A percentile compares a stretch with the other conserved stretches of the same genome.
phyloP scores from a whole-genome alignment of 2,113 vertebrate genomes.

The Pseudonaja textilis region DNA sequence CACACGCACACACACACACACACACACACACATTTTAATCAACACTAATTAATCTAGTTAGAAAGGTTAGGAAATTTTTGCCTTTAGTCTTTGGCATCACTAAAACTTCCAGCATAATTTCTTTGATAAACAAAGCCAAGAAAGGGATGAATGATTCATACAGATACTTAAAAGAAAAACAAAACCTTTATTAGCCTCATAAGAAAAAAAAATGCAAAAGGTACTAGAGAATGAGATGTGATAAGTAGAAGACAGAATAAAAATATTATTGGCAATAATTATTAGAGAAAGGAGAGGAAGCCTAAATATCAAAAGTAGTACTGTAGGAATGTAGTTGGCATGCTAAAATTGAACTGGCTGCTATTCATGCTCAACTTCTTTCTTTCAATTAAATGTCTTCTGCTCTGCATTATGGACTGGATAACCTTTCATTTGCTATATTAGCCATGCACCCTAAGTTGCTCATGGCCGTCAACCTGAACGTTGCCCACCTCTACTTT shows the following conservation, averaged over 20 bases:
- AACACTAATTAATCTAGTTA: slow-evolving; percentile 30
- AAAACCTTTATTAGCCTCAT: neutral
- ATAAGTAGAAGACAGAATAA: neutral
- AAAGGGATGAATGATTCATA: slow-evolving; percentile 29
- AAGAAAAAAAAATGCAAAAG: neutral
- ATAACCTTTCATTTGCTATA: neutral
- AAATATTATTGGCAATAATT: neutral
- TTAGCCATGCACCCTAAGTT: neutral
- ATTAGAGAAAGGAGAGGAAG: neutral
- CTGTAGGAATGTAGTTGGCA: neutral
- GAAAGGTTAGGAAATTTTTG: neutral
- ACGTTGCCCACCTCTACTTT: neutral
- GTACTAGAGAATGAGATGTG: neutral
- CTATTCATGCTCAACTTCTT: neutral
- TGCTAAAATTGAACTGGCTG: neutral
- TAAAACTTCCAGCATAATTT: slow-evolving; percentile 21
- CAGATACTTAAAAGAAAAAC: slow-evolving; percentile 15
- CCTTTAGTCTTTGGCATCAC: slow-evolving; percentile 29
- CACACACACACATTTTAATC: slow-evolving; percentile 20
- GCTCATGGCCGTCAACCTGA: neutral
- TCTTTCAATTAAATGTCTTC: neutral
- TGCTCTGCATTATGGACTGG: neutral
- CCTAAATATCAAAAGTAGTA: neutral
- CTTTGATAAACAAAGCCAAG: slow-evolving; percentile 3
- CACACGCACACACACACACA: too few relatives aligned